Conservation (phyloP, 1,140 invertebrate species). For the Philaenus spumarius region DNA sequence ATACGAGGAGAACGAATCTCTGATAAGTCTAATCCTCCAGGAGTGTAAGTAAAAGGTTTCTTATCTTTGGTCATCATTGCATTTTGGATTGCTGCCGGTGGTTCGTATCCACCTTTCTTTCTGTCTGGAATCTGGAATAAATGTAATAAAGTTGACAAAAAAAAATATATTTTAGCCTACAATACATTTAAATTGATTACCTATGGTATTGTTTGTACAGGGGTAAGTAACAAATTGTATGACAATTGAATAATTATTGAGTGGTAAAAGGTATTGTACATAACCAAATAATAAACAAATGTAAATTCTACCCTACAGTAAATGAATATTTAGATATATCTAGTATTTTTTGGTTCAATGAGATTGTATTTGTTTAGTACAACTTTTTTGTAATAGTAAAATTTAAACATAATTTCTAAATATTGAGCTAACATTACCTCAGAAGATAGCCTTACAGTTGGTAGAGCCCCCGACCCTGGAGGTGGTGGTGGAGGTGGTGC, state of each 20-base stretch:
- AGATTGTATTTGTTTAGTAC: background rate
- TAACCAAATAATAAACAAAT: no score
- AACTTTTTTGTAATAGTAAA: background rate
- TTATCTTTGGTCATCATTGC: conserved; percentile 94
- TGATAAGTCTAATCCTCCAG: conserved; percentile 79
- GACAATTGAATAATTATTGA: no score
- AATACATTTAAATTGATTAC: no score
- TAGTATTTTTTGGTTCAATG: no score
- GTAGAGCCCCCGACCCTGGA: conserved; percentile 44
- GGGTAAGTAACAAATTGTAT: no score
- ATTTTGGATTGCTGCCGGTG: conserved; percentile 83
- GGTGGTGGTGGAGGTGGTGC: conserved; percentile 50
- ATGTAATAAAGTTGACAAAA: no score
- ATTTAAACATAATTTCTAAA: background rate
- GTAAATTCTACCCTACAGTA: no score
- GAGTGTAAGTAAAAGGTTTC: conserved; percentile 92
- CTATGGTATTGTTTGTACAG: no score
- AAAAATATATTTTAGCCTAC: no score
- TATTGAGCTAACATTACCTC: conserved; percentile 35
- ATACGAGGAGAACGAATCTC: conserved; percentile 85
- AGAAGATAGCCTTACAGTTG: conserved; percentile 46
- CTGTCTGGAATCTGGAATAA: conserved; percentile 27
- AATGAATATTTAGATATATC: no score
- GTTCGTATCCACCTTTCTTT: conserved; percentile 46
- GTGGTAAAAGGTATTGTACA: no score